These are phyloP conservation scores for Drosophila simulans DNA, from an alignment of 1,140 invertebrate genomes.

Conservation along the genomic window DNA sequence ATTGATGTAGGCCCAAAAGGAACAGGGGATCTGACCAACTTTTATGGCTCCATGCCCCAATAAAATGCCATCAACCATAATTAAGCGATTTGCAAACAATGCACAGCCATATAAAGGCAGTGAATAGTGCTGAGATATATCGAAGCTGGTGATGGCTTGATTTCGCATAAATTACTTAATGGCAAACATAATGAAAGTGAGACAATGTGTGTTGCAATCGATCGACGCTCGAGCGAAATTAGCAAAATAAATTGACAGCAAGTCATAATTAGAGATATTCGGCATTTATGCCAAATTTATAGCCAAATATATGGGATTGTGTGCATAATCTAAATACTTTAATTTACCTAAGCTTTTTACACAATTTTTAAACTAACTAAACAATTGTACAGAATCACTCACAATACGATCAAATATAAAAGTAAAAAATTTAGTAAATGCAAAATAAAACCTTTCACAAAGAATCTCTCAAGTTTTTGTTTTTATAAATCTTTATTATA, in stretches of 20 bases:
- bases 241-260: neutral
- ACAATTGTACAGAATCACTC: no score
- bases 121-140: constrained; percentile 30
- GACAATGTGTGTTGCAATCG: constrained; percentile 7
- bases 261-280: no score
- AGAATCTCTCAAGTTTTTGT: neutral
- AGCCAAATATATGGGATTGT: no score
- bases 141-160: constrained; percentile 30
- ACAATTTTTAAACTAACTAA: no score
- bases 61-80: constrained; percentile 59
- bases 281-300: neutral
- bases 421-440: no score
- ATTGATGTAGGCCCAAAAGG: constrained; percentile 49
- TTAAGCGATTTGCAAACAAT: constrained; percentile 64
- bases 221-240: constrained; percentile 11
- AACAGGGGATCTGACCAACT: constrained; percentile 26
- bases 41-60: constrained; percentile 51
- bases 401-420: no score
- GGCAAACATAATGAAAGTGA: constrained; percentile 1
- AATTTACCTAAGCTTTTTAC: no score
- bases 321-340: no score
- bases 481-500: neutral
- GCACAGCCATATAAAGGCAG: constrained; percentile 34
- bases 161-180: constrained; percentile 32
- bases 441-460: no score